Evolutionary conservation across 2,888 invertebrate genomes (phyloP).

Genomic region (Seira musarum): DNA sequence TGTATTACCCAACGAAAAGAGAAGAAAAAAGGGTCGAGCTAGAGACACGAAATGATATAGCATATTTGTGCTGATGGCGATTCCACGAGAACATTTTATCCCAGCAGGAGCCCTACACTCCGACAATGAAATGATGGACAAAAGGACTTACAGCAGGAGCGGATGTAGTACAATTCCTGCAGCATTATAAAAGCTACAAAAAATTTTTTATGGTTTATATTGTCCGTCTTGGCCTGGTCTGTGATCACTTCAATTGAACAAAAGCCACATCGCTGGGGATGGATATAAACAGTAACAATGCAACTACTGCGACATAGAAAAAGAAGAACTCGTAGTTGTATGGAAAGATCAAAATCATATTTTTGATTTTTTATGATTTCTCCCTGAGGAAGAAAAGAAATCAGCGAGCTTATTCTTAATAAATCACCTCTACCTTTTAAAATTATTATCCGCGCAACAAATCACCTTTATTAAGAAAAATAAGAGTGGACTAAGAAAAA

Average conservation of each 20-base stretch:
- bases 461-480: constrained; percentile 10
- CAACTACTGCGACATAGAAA: neutral
- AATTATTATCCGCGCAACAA: too few species aligned
- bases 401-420: constrained; percentile 13
- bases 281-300: neutral
- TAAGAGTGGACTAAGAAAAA: constrained; percentile 24
- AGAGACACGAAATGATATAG: constrained; percentile 11
- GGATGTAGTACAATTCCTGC: constrained; percentile 11
- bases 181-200: constrained; percentile 21
- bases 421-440: neutral
- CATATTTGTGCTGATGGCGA: constrained; percentile 6
- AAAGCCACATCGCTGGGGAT: too few species aligned
- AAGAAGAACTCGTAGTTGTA: too few species aligned
- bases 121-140: constrained; percentile 47
- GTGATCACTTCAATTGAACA: constrained; percentile 8
- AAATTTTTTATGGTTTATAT: constrained; percentile 13
- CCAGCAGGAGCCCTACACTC: constrained; percentile 22
- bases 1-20: neutral
- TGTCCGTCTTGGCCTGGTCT: neutral
- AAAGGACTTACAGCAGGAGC: constrained; percentile 29
- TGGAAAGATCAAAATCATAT: constrained; percentile 2
- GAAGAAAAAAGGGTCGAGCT: constrained; percentile 12
- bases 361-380: constrained; percentile 2
- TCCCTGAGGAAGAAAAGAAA: constrained; percentile 13
- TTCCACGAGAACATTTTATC: constrained; percentile 33